phyloP scores from a whole-genome alignment of 2,797 vertebrate species.

The Falco cherrug region DNA sequence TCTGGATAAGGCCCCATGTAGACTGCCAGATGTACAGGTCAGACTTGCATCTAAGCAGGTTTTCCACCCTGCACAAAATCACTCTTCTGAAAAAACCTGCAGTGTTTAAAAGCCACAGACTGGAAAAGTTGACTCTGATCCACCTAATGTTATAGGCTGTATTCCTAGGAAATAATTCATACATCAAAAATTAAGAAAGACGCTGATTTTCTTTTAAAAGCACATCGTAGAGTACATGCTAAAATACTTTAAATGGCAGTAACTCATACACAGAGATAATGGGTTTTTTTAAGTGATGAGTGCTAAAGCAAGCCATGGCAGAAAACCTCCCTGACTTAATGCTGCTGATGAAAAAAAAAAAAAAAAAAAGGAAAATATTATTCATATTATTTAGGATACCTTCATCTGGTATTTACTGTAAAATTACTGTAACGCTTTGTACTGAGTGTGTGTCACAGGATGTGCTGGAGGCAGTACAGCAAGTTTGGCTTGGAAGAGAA shows the following conservation, averaged over 20 bases:
- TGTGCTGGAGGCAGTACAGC: background rate
- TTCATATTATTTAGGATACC: background rate
- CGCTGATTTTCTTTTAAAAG: background rate
- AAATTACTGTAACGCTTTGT: background rate
- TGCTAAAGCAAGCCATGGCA: background rate
- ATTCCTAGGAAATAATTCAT: background rate
- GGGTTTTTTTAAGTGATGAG: background rate
- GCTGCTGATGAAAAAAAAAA: accelerated
- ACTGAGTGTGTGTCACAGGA: background rate
- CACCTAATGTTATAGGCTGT: background rate
- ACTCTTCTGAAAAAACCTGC: background rate
- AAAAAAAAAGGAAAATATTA: background rate
- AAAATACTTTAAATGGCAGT: background rate
- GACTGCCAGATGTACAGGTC: background rate
- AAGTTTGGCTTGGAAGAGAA: background rate
- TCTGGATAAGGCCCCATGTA: background rate
- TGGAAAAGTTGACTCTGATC: background rate
- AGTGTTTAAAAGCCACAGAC: background rate
- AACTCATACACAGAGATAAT: background rate
- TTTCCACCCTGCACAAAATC: background rate
- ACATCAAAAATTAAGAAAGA: background rate
- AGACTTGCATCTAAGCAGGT: background rate
- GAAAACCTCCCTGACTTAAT: background rate
- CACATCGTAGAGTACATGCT: background rate
- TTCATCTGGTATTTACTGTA: background rate